Conservation (phyloP, 1,140 invertebrate species). For the Agrypnia vestita region DNA sequence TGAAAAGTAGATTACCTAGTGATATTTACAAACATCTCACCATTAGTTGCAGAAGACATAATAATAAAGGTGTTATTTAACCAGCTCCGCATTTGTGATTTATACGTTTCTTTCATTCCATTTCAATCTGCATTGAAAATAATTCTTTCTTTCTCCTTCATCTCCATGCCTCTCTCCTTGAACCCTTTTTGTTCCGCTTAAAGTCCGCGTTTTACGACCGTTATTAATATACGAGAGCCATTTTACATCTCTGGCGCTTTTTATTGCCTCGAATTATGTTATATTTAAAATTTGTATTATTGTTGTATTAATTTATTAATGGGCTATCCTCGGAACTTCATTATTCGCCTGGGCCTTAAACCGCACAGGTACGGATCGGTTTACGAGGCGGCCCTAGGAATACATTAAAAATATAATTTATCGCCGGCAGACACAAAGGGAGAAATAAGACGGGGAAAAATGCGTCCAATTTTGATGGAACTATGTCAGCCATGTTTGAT, state of each 20-base stretch:
- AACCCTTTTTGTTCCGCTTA: conserved; percentile 9
- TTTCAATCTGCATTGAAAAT: conserved; percentile 21
- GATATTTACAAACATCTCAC: too few relatives aligned
- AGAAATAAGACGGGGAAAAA: conserved; percentile 33
- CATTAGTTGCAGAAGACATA: too few relatives aligned
- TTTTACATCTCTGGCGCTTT: conserved; percentile 31
- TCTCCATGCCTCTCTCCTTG: not conserved
- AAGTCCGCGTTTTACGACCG: conserved; percentile 23
- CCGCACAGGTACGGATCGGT: conserved; percentile 42
- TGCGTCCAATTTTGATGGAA: conserved; percentile 50
- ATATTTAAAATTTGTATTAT: conserved; percentile 44
- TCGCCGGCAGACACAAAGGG: conserved; percentile 46
- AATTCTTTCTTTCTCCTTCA: too few relatives aligned
- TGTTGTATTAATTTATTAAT: conserved; percentile 43
- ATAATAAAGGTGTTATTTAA: too few relatives aligned
- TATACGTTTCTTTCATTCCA: not conserved
- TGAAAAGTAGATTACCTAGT: too few relatives aligned
- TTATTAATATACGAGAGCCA: conserved; percentile 24
- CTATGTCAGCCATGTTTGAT: conserved; percentile 58
- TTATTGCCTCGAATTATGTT: conserved; percentile 34
- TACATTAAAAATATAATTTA: conserved; percentile 51
- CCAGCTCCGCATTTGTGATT: not conserved
- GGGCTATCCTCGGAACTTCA: conserved; percentile 26
- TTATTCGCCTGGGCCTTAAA: conserved; percentile 12
- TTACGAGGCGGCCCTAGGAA: conserved; percentile 46